Evolutionary conservation across 2,888 invertebrate genomes (phyloP), one percentile per base, ranked within the genome.

Genomic region (Creontiades dilutus): DNA sequence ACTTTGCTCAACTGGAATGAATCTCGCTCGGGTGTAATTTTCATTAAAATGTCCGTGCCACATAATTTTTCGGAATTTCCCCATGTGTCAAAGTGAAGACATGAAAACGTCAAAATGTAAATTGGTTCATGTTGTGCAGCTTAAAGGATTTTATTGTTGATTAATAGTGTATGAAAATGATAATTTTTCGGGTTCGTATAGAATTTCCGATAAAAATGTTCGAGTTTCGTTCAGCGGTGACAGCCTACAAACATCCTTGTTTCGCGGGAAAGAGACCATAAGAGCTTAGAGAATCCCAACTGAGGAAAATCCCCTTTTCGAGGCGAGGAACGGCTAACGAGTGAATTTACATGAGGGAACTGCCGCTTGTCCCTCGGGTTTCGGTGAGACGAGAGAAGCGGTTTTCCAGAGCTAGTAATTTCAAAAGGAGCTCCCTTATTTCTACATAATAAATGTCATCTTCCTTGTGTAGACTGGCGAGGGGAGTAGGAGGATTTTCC

Each of bases 381-480:
- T 14, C 19, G 19, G 19, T 16, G n/a, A 11, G 47, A 14, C 48
- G 46, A 46, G 47, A 61, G 61, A 61, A 19, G 61, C 16, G 61
- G 47, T 81, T 52, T 78, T 47, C 78, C 46, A 78, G 47, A 23
- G 23, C 23, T n/a, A 0, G 47, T 46, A 52, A 82, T 52, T 52
- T 82, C 82, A 52, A 82, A 82, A 82, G 82, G 82, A 52, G 82
- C 48, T 52, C 52, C 52, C 82, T 52, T 82, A 46, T 47, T 82
- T 82, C 47, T 82, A 52, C 82, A 82, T 82, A 82, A 82, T 82
- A 82, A 52, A 82, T 82, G 82, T 82, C 82, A 82, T 23, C 82
- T 52, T 52, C 47, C 82, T 52, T 52, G 52, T 23, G 23, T 23
- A 37, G 2, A 37, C 37, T 23, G 0, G 68, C 48, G 48, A 23